Evolutionary conservation across 2,888 invertebrate genomes (phyloP), one percentile per base, ranked within the genome.

Genomic region (Rhagonycha fulva): DNA sequence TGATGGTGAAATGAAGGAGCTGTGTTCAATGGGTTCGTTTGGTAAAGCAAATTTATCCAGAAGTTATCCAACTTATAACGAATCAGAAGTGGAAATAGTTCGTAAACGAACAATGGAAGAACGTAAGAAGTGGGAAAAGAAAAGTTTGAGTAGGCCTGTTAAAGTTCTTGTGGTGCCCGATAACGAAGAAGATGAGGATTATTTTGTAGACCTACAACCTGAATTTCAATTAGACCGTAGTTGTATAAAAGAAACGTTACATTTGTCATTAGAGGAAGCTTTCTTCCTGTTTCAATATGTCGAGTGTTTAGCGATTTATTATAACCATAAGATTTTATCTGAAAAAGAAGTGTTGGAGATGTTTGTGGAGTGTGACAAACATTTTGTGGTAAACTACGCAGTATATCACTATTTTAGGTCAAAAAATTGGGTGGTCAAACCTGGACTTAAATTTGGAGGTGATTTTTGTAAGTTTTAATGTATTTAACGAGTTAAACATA

Each of bases 401-500:
- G 93, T 93, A 0, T 98, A 97, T 87, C 93, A 95, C 86, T 94
- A 96, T 87, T 94, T 94, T 84, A 91, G 96, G 81, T 92, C 94
- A n/a, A 95, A 95, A 87, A 96, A 96, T 63, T 98, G 97, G 95
- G 91, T 97, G 75, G 95, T 97, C 0, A 96, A 95, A 87, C 91
- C 94, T 71, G 98, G 97, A 62, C 89, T 95, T 1, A 96, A 97
- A 87, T 98, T 94, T 91, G 97, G 97, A 69, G 95, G 95, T 5
- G 94, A 97, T 87, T 97, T 92, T 88, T 89, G 96, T 96, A 90
- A 92, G 93, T 89, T 28, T 47, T 26, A 7, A 7, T n/a, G n/a
- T 23, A 75, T 73, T 71, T n/a, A n/a, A n/a, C n/a, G n/a, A n/a
- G n/a, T n/a, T n/a, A n/a, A n/a, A 76, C 77, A 14, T 4, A 7